phyloP scores from a whole-genome alignment of 1,140 invertebrate species.

The Anoplolepis gracilipes region DNA sequence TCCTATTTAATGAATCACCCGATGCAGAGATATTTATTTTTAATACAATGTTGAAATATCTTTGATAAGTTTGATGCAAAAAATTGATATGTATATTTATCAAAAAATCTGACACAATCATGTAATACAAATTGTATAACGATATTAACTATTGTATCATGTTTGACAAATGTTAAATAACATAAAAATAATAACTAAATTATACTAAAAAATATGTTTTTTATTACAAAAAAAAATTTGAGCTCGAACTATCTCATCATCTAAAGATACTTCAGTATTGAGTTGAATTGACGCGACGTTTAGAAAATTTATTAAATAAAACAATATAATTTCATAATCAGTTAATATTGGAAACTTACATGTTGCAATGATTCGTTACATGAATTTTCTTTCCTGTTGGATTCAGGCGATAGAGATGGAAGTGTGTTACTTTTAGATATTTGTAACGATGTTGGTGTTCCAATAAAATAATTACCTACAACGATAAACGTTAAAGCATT shows the following conservation, averaged over 20 bases:
- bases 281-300: background rate
- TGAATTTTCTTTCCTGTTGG: constrained; percentile 87
- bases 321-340: background rate
- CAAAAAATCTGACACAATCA: no score
- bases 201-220: no score
- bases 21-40: background rate
- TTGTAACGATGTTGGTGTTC: no score
- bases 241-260: no score
- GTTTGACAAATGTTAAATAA: no score
- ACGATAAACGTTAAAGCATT: no score
- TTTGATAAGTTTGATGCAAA: background rate
- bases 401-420: constrained; percentile 88
- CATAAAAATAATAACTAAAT: no score
- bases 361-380: constrained; percentile 87
- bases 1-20: background rate
- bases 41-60: background rate
- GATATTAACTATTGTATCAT: no score
- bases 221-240: no score
- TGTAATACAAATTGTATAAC: no score
- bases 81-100: background rate
- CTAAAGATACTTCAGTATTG: background rate
- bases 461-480: no score
- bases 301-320: background rate
- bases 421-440: constrained; percentile 84
- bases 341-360: constrained; percentile 73